Conservation (phyloP, 2,113 vertebrate species). For the Chionodraco myersi region DNA sequence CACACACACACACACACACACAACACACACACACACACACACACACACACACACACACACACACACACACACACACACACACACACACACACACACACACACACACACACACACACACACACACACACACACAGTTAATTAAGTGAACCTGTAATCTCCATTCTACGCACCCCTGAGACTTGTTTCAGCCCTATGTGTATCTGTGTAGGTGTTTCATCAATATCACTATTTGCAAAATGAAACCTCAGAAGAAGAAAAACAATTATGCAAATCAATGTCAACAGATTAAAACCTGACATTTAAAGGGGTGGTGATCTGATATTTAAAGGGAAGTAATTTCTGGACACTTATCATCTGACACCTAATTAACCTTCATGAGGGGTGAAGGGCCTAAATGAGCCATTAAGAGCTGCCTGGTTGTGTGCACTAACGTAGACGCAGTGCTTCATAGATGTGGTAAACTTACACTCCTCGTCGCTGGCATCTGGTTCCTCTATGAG, state of each 20-base stretch:
- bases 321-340: constrained; percentile 72
- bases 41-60: neutral
- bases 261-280: constrained; percentile 59
- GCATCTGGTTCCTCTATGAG: constrained; percentile 94
- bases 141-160: constrained; percentile 40
- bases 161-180: constrained; percentile 13
- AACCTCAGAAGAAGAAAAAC: neutral
- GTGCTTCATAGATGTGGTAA: constrained; percentile 4
- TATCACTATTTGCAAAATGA: constrained; percentile 15
- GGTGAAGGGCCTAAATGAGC: constrained; percentile 44
- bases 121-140: constrained; percentile 49
- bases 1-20: neutral
- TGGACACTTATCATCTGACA: constrained; percentile 66
- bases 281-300: constrained; percentile 76
- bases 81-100: neutral
- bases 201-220: constrained; percentile 20
- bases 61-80: neutral
- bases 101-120: neutral
- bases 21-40: neutral
- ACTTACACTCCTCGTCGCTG: constrained; percentile 95
- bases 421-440: neutral
- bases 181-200: neutral
- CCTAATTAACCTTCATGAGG: constrained; percentile 78
- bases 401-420: constrained; percentile 14
- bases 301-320: constrained; percentile 69